These are phyloP conservation scores for Oncorhynchus gorbuscha DNA, from an alignment of 2,113 vertebrate genomes.

Conservation along the genomic window DNA sequence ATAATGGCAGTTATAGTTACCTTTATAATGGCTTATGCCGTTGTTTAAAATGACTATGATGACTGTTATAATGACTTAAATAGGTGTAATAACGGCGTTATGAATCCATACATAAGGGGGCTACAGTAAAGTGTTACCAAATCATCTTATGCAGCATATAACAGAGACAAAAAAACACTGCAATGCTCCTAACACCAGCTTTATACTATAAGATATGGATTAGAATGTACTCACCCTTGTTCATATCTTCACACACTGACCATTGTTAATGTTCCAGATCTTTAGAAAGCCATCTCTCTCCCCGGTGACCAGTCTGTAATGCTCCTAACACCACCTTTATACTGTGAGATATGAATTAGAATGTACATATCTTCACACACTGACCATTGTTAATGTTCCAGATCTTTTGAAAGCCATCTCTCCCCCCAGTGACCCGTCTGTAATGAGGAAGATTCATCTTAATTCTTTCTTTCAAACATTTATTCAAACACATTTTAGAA, in stretches of 20 bases:
- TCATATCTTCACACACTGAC: conserved; percentile 65
- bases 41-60: too few relatives aligned
- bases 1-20: background rate
- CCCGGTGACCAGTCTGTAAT: conserved; percentile 46
- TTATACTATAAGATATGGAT: too few relatives aligned
- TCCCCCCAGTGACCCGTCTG: conserved; percentile 74
- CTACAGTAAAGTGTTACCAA: too few relatives aligned
- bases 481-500: background rate
- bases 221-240: conserved; percentile 53
- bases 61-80: too few relatives aligned
- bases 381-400: conserved; percentile 73
- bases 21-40: too few relatives aligned
- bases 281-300: conserved; percentile 75
- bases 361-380: conserved; percentile 45
- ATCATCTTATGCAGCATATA: too few relatives aligned
- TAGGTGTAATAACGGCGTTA: too few relatives aligned
- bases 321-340: too few relatives aligned
- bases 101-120: too few relatives aligned
- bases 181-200: too few relatives aligned
- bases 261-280: conserved; percentile 74
- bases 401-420: conserved; percentile 74
- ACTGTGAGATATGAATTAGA: too few relatives aligned
- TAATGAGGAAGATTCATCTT: background rate
- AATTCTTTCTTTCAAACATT: background rate
- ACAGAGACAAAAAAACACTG: too few relatives aligned